phyloP scores from a whole-genome alignment of 2,113 vertebrate genomes.

The Sisor rabdophorus region DNA sequence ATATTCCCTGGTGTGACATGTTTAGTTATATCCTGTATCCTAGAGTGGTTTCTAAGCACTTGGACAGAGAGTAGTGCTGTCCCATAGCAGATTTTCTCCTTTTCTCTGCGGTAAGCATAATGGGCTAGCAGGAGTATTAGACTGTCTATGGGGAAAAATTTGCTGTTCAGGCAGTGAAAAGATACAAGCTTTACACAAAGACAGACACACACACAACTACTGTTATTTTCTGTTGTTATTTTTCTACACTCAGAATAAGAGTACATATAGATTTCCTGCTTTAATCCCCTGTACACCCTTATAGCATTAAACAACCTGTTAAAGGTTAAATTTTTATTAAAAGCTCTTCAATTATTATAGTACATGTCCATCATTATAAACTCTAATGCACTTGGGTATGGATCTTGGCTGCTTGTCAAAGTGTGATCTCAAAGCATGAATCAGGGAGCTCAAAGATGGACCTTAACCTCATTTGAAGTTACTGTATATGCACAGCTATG shows the following conservation, averaged over 20 bases:
- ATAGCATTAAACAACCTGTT: constrained; percentile 2
- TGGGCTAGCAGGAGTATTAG: constrained; percentile 5
- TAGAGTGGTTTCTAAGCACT: background rate
- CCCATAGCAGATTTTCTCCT: background rate
- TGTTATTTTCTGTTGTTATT: no score
- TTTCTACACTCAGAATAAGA: no score
- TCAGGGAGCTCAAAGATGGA: background rate
- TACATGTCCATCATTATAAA: background rate
- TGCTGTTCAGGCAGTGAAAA: constrained; percentile 8
- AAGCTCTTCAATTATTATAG: constrained; percentile 15
- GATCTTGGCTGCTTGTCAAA: constrained; percentile 25
- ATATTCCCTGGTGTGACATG: background rate
- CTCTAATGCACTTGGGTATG: background rate
- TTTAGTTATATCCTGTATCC: background rate
- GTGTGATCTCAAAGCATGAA: background rate
- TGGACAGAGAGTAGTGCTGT: background rate
- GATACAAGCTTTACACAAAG: background rate
- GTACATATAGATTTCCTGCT: no score
- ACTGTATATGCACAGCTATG: no score
- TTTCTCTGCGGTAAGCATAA: constrained; percentile 1
- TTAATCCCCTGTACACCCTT: background rate
- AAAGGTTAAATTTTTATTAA: constrained; percentile 9
- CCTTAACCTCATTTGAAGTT: constrained; percentile 9
- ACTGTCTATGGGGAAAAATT: background rate
- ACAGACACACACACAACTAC: no score